These are phyloP conservation scores for Tenthredo amoena DNA, from an alignment of 2,888 invertebrate genomes.

Conservation along the genomic window DNA sequence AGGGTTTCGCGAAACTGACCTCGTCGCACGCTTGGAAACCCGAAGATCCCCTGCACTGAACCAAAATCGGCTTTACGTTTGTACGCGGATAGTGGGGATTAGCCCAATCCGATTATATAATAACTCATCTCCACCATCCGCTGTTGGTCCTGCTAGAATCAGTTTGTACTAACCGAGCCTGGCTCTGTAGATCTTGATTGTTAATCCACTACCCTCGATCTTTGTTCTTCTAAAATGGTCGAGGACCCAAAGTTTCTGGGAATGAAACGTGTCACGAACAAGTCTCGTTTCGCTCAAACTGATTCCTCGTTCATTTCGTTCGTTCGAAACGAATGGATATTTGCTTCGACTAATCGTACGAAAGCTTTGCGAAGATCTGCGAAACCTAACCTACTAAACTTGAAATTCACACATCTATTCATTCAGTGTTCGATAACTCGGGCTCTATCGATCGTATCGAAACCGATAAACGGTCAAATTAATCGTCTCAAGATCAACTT, in stretches of 20 bases:
- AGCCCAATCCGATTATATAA: conserved; percentile 73
- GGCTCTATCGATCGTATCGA: too few species aligned
- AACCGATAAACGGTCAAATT: too few species aligned
- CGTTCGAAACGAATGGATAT: neutral
- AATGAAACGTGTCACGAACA: too few species aligned
- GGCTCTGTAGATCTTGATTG: neutral
- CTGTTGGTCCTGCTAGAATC: neutral
- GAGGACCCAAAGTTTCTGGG: neutral
- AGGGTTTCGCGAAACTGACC: conserved; percentile 38
- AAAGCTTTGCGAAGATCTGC: too few species aligned
- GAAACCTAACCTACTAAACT: too few species aligned
- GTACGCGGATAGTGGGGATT: conserved; percentile 66
- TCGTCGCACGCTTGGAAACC: neutral
- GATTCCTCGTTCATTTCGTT: too few species aligned
- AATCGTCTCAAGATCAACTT: too few species aligned
- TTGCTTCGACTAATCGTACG: too few species aligned
- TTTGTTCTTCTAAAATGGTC: neutral
- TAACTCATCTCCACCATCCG: conserved; percentile 63
- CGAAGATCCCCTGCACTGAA: conserved; percentile 47
- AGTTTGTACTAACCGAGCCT: conserved; percentile 18
- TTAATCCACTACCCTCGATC: neutral
- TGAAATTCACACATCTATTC: too few species aligned
- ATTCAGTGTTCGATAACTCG: too few species aligned
- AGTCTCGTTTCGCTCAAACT: too few species aligned
- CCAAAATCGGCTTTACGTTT: conserved; percentile 66